phyloP scores from a whole-genome alignment of 2,888 invertebrate species.

The Diadromus collaris region DNA sequence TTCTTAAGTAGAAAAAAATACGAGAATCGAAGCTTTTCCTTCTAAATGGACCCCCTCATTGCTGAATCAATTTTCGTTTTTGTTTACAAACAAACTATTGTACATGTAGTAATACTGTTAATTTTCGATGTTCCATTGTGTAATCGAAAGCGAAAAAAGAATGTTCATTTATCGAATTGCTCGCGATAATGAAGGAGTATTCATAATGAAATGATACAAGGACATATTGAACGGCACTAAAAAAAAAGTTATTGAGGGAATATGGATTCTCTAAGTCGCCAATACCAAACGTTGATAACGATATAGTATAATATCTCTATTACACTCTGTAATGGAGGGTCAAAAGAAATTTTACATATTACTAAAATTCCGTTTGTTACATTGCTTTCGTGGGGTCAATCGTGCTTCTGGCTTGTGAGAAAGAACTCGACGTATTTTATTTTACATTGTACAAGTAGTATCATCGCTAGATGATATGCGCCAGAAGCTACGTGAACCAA shows the following conservation, averaged over 20 bases:
- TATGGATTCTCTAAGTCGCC: slow-evolving; percentile 46
- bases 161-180: slow-evolving; percentile 42
- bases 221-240: slow-evolving; percentile 57
- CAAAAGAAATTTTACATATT: slow-evolving; percentile 51
- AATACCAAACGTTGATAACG: slow-evolving; percentile 58
- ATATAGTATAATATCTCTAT: slow-evolving; percentile 56
- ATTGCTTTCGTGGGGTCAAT: slow-evolving; percentile 49
- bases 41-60: slow-evolving; percentile 47
- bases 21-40: slow-evolving; percentile 50
- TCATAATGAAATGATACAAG: slow-evolving; percentile 24
- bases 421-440: slow-evolving; percentile 10
- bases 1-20: slow-evolving; percentile 46
- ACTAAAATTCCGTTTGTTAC: slow-evolving; percentile 50
- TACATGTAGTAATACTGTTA: slow-evolving; percentile 48
- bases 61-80: slow-evolving; percentile 49
- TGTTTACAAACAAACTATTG: slow-evolving; percentile 38
- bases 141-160: slow-evolving; percentile 32
- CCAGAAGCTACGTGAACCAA: slow-evolving; percentile 46
- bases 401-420: slow-evolving; percentile 40
- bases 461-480: slow-evolving; percentile 41
- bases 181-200: slow-evolving; percentile 30
- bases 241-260: slow-evolving; percentile 30
- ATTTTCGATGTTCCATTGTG: slow-evolving; percentile 44
- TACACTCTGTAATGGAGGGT: slow-evolving; percentile 45
- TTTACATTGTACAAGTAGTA: slow-evolving; percentile 10